phyloP scores from a whole-genome alignment of 1,140 invertebrate genomes.

The Geopemphigus sp. region DNA sequence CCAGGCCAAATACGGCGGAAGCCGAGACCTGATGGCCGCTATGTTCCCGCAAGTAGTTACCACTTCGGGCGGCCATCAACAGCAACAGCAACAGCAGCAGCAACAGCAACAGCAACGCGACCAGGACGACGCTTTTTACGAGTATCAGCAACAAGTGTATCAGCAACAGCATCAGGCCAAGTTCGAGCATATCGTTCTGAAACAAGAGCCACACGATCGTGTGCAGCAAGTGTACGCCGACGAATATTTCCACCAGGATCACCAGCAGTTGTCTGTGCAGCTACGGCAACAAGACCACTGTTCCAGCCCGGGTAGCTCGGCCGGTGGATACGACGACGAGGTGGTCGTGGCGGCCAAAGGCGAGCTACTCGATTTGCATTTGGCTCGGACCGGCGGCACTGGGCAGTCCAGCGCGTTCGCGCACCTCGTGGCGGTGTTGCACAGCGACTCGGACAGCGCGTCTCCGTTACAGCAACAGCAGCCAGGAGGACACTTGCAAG shows the following conservation, averaged over 20 bases:
- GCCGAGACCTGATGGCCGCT: conserved; percentile 1
- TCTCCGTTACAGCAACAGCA: conserved; percentile 29
- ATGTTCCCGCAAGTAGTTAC: conserved; percentile 45
- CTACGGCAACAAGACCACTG: conserved; percentile 17
- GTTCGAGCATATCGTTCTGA: conserved; percentile 38
- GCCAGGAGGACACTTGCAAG: not conserved
- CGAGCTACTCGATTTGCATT: conserved; percentile 15
- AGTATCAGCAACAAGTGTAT: conserved; percentile 30
- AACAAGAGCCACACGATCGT: conserved; percentile 26
- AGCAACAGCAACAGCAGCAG: not conserved
- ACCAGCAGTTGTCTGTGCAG: conserved; percentile 27
- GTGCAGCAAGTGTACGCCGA: conserved; percentile 1
- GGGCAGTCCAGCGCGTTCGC: conserved; percentile 29
- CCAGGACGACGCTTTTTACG: conserved; percentile 35
- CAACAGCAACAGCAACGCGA: conserved; percentile 2
- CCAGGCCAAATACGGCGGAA: conserved; percentile 24
- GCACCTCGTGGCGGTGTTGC: conserved; percentile 34
- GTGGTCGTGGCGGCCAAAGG: conserved; percentile 3
- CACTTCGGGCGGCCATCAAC: not conserved
- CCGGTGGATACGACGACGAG: conserved; percentile 24
- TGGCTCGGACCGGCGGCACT: not conserved
- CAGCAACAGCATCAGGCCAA: conserved; percentile 13
- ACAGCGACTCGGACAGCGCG: conserved; percentile 31
- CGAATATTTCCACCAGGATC: conserved; percentile 13
- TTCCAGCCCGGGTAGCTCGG: conserved; percentile 38